A percentile compares a stretch with the other conserved stretches of the same genome.
Conservation (phyloP, 1,140 invertebrate species). For the Apis florea region DNA sequence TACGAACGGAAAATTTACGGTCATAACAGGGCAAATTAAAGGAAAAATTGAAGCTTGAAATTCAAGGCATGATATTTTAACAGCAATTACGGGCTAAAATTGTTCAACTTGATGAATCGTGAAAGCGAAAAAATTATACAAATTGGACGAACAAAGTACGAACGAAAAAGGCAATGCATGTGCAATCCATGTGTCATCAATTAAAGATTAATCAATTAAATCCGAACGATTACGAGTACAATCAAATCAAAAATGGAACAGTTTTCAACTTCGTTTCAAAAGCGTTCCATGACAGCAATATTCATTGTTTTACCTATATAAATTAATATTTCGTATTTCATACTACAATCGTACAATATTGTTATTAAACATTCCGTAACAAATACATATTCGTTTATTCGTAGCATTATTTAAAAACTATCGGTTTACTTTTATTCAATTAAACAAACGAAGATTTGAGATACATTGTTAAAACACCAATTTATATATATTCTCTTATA, state of each 20-base stretch:
- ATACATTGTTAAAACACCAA: not conserved
- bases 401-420: not conserved
- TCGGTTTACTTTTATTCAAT: not conserved
- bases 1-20: not conserved
- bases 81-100: not conserved
- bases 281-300: not conserved
- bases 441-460: not conserved
- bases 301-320: not conserved
- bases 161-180: too few relatives aligned
- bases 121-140: not conserved
- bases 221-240: not conserved
- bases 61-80: not conserved
- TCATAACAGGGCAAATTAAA: not conserved
- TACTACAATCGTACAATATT: not conserved
- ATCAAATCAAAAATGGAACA: not conserved
- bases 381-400: not conserved
- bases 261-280: not conserved
- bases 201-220: not conserved
- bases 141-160: not conserved
- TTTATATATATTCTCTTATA: not conserved
- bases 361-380: not conserved
- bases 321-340: not conserved
- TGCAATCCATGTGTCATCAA: not conserved
- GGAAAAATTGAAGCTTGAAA: not conserved
- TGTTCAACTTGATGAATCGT: not conserved